Base-by-base conservation (phyloP, 1,140 invertebrate species). In the Daktulosphaira vitifoliae region DNA sequence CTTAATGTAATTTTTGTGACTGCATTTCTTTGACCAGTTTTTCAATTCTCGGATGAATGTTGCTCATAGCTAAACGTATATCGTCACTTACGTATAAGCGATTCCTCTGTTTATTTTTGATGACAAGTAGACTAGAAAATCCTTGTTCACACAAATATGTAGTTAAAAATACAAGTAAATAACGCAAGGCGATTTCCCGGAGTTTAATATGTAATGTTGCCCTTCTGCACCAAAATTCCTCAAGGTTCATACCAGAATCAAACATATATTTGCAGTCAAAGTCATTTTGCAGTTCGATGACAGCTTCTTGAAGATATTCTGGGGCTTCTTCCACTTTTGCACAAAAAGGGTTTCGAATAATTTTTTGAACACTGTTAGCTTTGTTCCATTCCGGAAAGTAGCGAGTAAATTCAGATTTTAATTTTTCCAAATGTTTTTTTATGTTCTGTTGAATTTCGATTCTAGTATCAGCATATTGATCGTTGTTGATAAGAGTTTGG, bases 341-440 rank as follows among this genome's bases (percentile, higher is more conserved):
- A 23, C n/a, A 16, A 49, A 49, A 49, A 49, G 46, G 46, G 20
- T 49, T 49, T 16, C n/a, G 20, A 49, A 49, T 49, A 22, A 49
- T 49, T 49, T 49, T 49, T 49, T 49, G 46, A 49, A 49, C 46
- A 51, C 42, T 65, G 13, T 65, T 44, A 65, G 20, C 33, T 15
- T 37, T 29, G 42, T 37, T 48, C 37, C 42, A 65, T 49, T 65
- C 59, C 38, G 59, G 59, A 46, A 65, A 65, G 46, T 65, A 65
- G n/a, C 59, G 25, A 44, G 23, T 39, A 42, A 66, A 51, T 53
- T 66, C 65, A 23, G 20, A n/a, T 37, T 49, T 66, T 20, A 66
- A 44, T 37, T 46, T 37, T 39, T 53, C 23, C 50, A 66, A 20
- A 44, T 54, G 50, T 13, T 22, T 33, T 39, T 33, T 23, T 15